These are phyloP conservation scores for Oreochromis aureus DNA, from an alignment of 2,113 vertebrate genomes.

Conservation along the genomic window DNA sequence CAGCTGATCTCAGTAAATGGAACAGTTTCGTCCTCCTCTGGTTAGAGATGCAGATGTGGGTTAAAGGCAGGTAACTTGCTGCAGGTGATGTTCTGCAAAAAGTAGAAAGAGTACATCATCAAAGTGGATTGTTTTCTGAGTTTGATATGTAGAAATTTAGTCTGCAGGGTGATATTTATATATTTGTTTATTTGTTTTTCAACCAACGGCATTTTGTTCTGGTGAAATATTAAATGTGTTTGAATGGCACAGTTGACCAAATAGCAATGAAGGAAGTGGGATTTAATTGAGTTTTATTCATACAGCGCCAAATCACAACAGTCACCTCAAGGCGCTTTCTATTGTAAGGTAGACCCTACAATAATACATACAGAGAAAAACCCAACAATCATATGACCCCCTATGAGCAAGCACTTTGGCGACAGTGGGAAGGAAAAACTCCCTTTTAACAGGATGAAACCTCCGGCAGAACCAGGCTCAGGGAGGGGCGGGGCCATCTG, in stretches of 20 bases:
- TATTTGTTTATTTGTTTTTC: background rate
- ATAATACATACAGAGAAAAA: background rate
- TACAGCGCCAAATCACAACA: background rate
- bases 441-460: background rate
- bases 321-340: background rate
- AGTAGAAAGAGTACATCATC: background rate
- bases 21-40: background rate
- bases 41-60: background rate
- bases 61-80: background rate
- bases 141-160: background rate
- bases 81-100: background rate
- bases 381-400: background rate
- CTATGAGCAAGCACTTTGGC: background rate
- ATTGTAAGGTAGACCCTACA: background rate
- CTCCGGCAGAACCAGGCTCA: background rate
- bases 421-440: background rate
- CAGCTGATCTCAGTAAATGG: background rate
- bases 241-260: background rate
- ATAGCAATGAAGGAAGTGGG: background rate
- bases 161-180: background rate
- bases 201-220: background rate
- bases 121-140: background rate
- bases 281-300: background rate
- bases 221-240: background rate
- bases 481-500: background rate